phyloP scores from a whole-genome alignment of 2,888 invertebrate species.

The Poecilobothrus nobilitatus region DNA sequence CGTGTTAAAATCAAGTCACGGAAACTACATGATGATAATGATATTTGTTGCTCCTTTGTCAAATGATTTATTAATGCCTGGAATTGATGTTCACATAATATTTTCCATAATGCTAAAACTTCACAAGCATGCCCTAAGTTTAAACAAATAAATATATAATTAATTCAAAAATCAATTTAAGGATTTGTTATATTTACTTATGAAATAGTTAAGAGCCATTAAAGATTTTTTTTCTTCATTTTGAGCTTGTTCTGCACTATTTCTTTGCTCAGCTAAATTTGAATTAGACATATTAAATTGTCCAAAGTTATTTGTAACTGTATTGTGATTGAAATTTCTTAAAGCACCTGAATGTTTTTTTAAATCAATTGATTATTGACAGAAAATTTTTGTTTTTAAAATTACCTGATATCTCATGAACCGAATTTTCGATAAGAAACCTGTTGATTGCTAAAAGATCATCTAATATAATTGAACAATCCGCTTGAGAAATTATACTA shows the following conservation, averaged over 20 bases:
- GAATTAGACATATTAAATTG: constrained; percentile 27
- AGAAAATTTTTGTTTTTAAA: not conserved
- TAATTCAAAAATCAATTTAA: not conserved
- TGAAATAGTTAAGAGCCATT: constrained; percentile 63
- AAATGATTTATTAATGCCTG: constrained; percentile 65
- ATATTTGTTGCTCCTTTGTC: constrained; percentile 56
- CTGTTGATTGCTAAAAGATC: constrained; percentile 65
- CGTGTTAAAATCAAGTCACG: constrained; percentile 46
- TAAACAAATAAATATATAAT: constrained; percentile 10
- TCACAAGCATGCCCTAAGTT: constrained; percentile 65
- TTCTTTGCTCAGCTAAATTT: constrained; percentile 33
- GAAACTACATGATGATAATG: constrained; percentile 54
- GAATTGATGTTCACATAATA: constrained; percentile 86
- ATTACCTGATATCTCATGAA: constrained; percentile 38
- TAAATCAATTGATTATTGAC: not conserved
- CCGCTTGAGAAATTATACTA: constrained; percentile 59
- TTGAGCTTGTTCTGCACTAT: constrained; percentile 45
- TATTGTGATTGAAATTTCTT: constrained; percentile 13
- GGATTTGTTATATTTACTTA: constrained; percentile 44
- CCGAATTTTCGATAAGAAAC: constrained; percentile 64
- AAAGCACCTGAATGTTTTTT: not conserved
- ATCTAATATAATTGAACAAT: constrained; percentile 63
- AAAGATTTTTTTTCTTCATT: constrained; percentile 68
- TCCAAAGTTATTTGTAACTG: constrained; percentile 29
- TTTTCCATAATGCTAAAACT: constrained; percentile 86